phyloP scores from a whole-genome alignment of 2,888 invertebrate genomes.

The Drosophila merina region DNA sequence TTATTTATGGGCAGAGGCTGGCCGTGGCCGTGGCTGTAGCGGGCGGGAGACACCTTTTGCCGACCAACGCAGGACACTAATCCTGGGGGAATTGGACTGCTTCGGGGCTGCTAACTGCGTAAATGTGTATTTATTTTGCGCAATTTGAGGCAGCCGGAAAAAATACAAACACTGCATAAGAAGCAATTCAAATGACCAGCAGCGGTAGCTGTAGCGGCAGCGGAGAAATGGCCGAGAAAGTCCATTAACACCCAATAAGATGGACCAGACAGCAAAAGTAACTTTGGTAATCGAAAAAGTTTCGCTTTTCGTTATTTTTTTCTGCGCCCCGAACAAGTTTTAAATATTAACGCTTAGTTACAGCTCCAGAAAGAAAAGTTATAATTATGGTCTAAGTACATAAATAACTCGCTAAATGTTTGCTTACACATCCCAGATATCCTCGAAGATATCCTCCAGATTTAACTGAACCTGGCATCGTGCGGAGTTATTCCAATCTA shows the following conservation, averaged over 20 bases:
- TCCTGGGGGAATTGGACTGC: constrained; percentile 73
- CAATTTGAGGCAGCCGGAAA: constrained; percentile 53
- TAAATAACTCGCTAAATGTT: constrained; percentile 70
- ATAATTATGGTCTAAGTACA: constrained; percentile 76
- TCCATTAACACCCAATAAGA: constrained; percentile 80
- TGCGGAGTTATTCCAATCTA: constrained; percentile 40
- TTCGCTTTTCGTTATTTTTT: constrained; percentile 44
- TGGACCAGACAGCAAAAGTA: constrained; percentile 44
- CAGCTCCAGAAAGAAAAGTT: constrained; percentile 69
- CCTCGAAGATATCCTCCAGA: background rate
- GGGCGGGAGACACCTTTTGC: constrained; percentile 73
- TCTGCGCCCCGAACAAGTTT: constrained; percentile 57
- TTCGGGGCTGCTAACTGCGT: constrained; percentile 32
- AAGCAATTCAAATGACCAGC: constrained; percentile 78
- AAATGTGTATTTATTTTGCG: constrained; percentile 79
- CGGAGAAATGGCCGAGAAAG: constrained; percentile 37
- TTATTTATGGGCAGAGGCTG: constrained; percentile 72
- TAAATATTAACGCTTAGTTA: constrained; percentile 79
- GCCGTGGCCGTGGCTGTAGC: constrained; percentile 34
- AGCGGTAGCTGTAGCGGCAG: background rate
- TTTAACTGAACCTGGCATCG: too few species aligned
- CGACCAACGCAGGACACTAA: constrained; percentile 54
- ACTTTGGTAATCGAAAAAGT: constrained; percentile 76
- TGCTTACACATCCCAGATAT: constrained; percentile 5
- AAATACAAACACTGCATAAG: constrained; percentile 51